Conservation (phyloP, 2,113 vertebrate genomes). For the Alligator sinensis region DNA sequence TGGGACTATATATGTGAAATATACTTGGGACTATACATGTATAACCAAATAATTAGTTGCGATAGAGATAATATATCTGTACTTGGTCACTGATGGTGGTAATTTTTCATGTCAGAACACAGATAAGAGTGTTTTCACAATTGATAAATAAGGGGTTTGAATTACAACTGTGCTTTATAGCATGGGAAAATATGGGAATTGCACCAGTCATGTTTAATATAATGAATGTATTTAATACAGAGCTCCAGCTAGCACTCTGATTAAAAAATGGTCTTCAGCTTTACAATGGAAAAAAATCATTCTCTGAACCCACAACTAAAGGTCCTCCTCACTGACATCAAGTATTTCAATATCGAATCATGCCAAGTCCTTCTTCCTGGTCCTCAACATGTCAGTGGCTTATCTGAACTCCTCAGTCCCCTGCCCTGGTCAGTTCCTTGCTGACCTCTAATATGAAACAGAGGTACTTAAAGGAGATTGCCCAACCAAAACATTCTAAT, state of each 20-base stretch:
- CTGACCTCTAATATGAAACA: background rate
- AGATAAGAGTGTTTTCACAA: slow-evolving; percentile 25
- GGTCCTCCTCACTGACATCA: background rate
- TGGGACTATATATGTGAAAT: background rate
- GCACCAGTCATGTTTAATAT: background rate
- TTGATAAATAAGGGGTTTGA: slow-evolving; percentile 42
- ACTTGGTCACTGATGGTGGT: slow-evolving; percentile 47
- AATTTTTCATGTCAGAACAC: slow-evolving; percentile 54
- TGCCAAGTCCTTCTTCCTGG: no score
- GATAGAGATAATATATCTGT: slow-evolving; percentile 58
- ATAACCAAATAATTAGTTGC: slow-evolving; percentile 53
- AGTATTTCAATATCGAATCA: background rate
- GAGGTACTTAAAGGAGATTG: background rate
- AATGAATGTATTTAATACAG: background rate
- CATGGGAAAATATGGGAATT: slow-evolving; percentile 8
- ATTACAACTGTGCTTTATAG: slow-evolving; percentile 6
- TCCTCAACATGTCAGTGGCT: no score
- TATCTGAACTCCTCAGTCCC: no score
- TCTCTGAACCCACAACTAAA: background rate
- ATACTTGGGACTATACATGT: slow-evolving; percentile 8
- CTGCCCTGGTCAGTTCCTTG: no score
- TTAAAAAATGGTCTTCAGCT: background rate
- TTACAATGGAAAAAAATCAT: background rate
- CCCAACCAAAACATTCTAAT: background rate
- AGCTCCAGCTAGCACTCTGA: background rate